phyloP scores from a whole-genome alignment of 2,113 vertebrate genomes.

The Megaceryle torquata region DNA sequence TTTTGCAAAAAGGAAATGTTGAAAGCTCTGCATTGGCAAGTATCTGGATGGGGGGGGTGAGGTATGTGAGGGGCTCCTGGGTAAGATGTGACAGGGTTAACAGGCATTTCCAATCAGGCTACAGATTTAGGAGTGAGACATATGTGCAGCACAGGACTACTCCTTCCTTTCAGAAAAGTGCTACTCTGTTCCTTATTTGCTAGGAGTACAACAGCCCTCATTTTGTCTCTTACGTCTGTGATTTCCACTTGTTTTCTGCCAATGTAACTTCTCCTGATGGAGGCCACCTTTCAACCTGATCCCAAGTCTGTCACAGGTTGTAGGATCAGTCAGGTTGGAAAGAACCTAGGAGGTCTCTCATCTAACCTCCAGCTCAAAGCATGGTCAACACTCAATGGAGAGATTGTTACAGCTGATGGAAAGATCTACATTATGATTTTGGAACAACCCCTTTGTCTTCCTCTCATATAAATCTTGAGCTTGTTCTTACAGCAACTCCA shows the following conservation, averaged over 20 bases:
- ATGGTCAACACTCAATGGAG: not conserved
- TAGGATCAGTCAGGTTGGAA: not conserved
- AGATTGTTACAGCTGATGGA: not conserved
- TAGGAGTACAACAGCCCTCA: not conserved
- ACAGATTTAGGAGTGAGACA: not conserved
- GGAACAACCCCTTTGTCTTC: not conserved
- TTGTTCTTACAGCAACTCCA: not conserved
- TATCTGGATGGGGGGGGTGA: not conserved
- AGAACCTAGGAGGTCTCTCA: not conserved
- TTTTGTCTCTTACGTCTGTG: not conserved
- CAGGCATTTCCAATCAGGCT: not conserved
- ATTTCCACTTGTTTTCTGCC: not conserved
- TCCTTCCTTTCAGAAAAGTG: not conserved
- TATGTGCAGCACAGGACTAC: not conserved
- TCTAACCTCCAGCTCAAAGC: not conserved
- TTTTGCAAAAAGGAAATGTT: not conserved
- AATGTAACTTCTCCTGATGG: not conserved
- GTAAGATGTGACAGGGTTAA: not conserved
- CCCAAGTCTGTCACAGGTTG: not conserved
- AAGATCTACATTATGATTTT: not conserved
- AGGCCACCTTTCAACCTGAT: not conserved
- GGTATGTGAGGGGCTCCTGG: not conserved
- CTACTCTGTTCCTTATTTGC: not conserved
- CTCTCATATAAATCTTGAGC: not conserved
- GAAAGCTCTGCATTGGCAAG: not conserved